phyloP scores from a whole-genome alignment of 2,888 invertebrate genomes.

The Syrista parreyssii region DNA sequence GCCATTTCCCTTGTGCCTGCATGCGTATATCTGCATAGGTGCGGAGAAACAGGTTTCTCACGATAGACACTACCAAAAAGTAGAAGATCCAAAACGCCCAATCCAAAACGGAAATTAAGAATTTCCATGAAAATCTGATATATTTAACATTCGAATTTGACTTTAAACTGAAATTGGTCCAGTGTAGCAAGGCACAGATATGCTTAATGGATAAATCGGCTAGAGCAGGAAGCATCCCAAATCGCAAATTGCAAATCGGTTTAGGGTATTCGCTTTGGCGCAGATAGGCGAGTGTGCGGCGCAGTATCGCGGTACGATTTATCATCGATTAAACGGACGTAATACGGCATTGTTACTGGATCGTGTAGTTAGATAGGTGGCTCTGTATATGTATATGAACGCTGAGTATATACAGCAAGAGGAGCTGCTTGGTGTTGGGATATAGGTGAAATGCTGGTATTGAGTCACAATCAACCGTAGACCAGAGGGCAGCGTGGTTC shows the following conservation, averaged over 20 bases:
- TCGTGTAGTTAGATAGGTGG: conserved; percentile 45
- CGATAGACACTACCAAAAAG: neutral
- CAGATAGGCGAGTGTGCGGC: neutral
- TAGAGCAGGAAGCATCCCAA: neutral
- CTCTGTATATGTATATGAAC: neutral
- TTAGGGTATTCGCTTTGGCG: neutral
- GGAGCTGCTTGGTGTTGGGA: conserved; percentile 36
- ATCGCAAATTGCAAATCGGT: neutral
- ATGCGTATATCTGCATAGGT: neutral
- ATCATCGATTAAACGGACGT: conserved; percentile 59
- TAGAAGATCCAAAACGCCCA: neutral
- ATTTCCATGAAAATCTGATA: neutral
- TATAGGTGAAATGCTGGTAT: conserved; percentile 47
- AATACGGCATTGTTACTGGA: conserved; percentile 54
- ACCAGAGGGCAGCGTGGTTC: conserved; percentile 10
- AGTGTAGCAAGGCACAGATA: neutral
- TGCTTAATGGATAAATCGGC: too few species aligned
- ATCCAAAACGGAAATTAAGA: too few species aligned
- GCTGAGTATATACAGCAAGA: neutral
- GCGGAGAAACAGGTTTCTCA: neutral
- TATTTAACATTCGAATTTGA: neutral
- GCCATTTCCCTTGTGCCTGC: neutral
- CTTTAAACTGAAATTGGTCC: neutral
- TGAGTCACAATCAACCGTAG: conserved; percentile 54
- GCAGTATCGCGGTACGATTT: conserved; percentile 38